Base-by-base conservation (phyloP, 2,797 vertebrate species). In the Gymnodraco acuticeps region DNA sequence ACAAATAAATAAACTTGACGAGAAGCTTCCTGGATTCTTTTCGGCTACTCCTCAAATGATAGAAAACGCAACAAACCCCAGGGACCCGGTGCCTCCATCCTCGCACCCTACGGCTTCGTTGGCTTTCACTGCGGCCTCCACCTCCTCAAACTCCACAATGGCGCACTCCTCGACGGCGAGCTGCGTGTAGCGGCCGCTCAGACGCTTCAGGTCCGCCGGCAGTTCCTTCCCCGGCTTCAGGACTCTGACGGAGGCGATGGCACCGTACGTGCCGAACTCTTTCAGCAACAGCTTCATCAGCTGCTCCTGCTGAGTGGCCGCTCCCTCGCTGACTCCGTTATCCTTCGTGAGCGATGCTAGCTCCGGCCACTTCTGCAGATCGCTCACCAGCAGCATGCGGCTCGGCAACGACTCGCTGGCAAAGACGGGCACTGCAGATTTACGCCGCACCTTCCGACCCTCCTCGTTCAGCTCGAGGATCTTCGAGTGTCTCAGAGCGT, bases 81-180 rank as follows among this genome's bases (percentile, higher is more conserved):
- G 81, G 0, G 80, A 72, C 16, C 73, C 80, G 17, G 78, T 17
- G 5, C 77, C 86, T 1, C 87, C 92, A 0, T 95, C 94, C 71
- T 95, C 94, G 0, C 87, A 48, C 17, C 92, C 88, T 70, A 96
- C 94, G 1, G 94, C 95, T 20, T 98, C 96, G 0, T 99, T 97
- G 74, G 98, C 98, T 73, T 77, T 96, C 3, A 99, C 80, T 0
- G 98, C 98, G 0, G 97, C 97, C 19, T 98, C 98, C 42, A 99
- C 96, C 83, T 99, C 98, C 89, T 99, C 98, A 8, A 98, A 99
- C 85, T 99, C 98, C 59, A 99, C 93, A 2, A 99, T 96, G 72
- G 97, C 98, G 3, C 98, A 99, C 69, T 98, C 97, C 61, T 98
- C 96, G 0, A 92, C 93, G 73, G 96, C 96, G 17, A 99, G 93